Evolutionary conservation across 1,140 invertebrate genomes (phyloP).

Genomic region (Pseudomyrmex concolor): DNA sequence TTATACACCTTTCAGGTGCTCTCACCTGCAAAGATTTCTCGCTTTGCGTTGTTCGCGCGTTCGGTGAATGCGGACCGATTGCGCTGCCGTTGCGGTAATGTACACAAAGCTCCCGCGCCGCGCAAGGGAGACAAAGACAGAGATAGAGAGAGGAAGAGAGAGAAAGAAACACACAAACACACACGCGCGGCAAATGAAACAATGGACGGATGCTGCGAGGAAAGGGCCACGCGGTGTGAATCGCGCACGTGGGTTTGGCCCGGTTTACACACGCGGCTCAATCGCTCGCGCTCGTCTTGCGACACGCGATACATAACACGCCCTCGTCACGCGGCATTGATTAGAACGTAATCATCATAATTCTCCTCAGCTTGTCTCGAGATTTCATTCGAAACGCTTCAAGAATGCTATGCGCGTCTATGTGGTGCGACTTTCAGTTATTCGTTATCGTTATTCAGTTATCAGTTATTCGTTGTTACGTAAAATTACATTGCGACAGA

Average conservation of each 20-base stretch:
- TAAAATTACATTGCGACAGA: too few species aligned
- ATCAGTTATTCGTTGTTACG: too few species aligned
- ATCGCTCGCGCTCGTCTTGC: conserved; percentile 27
- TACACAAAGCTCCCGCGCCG: neutral
- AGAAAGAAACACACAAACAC: too few species aligned
- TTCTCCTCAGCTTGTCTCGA: neutral
- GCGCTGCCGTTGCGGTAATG: neutral
- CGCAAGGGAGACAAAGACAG: neutral
- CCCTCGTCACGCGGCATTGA: conserved; percentile 46
- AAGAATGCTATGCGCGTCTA: neutral
- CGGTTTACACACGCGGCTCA: conserved; percentile 29
- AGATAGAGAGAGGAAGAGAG: neutral
- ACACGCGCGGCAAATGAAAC: neutral
- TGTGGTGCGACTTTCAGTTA: neutral
- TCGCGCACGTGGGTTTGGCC: conserved; percentile 30
- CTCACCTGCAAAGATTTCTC: conserved; percentile 16
- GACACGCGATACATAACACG: conserved; percentile 45
- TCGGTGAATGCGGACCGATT: conserved; percentile 7
- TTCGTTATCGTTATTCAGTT: too few species aligned
- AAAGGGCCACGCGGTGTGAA: conserved; percentile 9
- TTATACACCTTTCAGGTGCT: neutral
- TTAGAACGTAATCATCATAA: conserved; percentile 9
- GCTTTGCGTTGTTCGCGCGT: neutral
- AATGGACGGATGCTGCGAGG: conserved; percentile 44
- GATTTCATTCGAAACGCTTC: conserved; percentile 19